Conservation (phyloP, 2,113 vertebrate genomes). For the Pelmatolapia mariae region DNA sequence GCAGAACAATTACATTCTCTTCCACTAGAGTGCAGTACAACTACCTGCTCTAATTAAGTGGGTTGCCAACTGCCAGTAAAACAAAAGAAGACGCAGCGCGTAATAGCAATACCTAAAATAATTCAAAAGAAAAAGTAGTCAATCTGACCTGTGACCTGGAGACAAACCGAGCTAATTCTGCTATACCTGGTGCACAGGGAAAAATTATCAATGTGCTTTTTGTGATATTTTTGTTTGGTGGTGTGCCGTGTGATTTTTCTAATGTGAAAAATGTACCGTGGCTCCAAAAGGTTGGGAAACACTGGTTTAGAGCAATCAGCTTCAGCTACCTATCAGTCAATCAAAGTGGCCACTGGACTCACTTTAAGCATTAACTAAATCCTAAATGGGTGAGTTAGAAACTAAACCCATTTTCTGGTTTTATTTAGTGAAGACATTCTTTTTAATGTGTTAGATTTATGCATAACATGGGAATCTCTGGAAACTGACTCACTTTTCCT, state of each 20-base stretch:
- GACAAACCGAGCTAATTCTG: background rate
- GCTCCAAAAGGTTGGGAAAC: background rate
- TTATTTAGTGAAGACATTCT: background rate
- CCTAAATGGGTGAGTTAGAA: background rate
- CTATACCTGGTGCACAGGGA: fast-evolving
- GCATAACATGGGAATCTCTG: background rate
- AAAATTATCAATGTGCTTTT: fast-evolving
- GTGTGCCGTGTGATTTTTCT: background rate
- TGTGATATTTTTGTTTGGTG: background rate
- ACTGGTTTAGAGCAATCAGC: fast-evolving
- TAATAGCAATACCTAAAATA: background rate
- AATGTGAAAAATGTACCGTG: fast-evolving
- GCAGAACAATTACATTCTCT: background rate
- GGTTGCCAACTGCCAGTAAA: background rate
- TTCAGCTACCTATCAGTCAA: background rate
- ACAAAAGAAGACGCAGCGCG: background rate
- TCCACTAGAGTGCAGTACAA: background rate
- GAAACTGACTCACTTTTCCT: fast-evolving
- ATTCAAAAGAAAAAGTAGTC: background rate
- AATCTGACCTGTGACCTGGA: background rate
- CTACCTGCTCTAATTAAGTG: background rate
- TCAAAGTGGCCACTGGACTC: background rate
- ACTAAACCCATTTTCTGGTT: background rate
- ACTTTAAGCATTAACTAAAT: background rate
- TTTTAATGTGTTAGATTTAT: background rate